These are phyloP conservation scores for Araneus ventricosus DNA, from an alignment of 1,140 invertebrate genomes.

Conservation along the genomic window DNA sequence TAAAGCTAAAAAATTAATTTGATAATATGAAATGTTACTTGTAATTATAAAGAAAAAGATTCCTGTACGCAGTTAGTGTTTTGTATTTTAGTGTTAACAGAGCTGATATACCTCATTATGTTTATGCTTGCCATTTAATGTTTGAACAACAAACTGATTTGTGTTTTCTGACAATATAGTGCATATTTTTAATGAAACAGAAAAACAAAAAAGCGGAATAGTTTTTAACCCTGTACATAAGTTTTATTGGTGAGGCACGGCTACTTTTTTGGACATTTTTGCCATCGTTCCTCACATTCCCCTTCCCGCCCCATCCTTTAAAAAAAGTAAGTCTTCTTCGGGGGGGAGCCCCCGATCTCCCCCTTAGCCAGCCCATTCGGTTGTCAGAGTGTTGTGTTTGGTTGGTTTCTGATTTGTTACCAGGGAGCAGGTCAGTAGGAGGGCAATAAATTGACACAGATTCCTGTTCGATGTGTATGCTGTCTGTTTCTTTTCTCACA, in stretches of 20 bases:
- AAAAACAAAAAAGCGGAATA: constrained; percentile 42
- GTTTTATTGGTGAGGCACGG: constrained; percentile 65
- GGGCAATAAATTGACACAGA: constrained; percentile 76
- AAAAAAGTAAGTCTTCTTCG: not conserved
- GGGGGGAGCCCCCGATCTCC: not conserved
- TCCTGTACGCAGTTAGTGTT: constrained; percentile 59
- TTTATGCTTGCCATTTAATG: constrained; percentile 74
- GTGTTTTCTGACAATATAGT: constrained; percentile 60
- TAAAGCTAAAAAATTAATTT: constrained; percentile 3
- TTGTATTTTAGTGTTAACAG: constrained; percentile 70
- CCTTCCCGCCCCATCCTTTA: constrained; percentile 3
- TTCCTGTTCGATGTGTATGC: constrained; percentile 68
- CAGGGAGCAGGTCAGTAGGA: constrained; percentile 75
- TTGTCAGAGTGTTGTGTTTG: constrained; percentile 73
- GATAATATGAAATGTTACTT: constrained; percentile 56
- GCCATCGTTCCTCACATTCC: constrained; percentile 44
- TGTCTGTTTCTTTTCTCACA: constrained; percentile 44
- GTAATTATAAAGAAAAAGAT: constrained; percentile 62
- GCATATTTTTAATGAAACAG: constrained; percentile 66
- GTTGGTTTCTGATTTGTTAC: constrained; percentile 75
- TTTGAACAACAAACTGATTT: constrained; percentile 53
- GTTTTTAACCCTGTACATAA: constrained; percentile 74
- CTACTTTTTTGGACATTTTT: constrained; percentile 71
- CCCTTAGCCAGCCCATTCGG: constrained; percentile 47
- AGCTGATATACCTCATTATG: constrained; percentile 73